Base-by-base conservation (phyloP, 2,888 invertebrate genomes). In the Synergus japonicus region DNA sequence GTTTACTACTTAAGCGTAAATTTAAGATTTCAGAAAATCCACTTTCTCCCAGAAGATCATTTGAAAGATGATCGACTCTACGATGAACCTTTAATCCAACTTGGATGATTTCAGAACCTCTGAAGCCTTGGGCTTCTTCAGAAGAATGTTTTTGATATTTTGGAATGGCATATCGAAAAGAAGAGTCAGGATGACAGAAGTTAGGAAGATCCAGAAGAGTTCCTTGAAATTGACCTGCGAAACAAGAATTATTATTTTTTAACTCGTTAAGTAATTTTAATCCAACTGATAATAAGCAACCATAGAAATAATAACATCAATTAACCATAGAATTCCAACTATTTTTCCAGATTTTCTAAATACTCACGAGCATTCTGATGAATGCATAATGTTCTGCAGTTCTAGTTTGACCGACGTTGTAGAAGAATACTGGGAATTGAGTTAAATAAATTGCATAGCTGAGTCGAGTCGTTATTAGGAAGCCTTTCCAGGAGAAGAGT, bases 351-450 rank as follows among this genome's bases (percentile, higher is more conserved):
- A 77, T 29, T 43, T 12, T 64, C 41, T 22, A 64, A 78, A 80
- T 63, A 88, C 90, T 93, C 91, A 95, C 95, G 91, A 94, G 92
- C 88, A 93, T 92, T 80, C 93, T 92, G 63, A 94, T 89, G 86
- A 95, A 94, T 76, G 93, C 93, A 85, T 94, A 95, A 82, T 94
- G 93, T 81, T 94, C 93, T 0, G 94, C 91, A 84, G 93, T 93
- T 87, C 94, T 93, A 60, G 93, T 94, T 77, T 93, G 93, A 3
- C 96, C 96, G 49, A 96, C 95, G 86, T 95, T 95, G 87, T 93
- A 96, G 90, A 96, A 96, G 89, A 94, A 96, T 78, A 95, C 94
- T 5, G 96, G 96, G 86, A 96, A 96, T 89, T 96, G 96, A 43
- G 95, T 95, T 81, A 96, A 91, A 88, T 96, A 96, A 77, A 95